phyloP scores from a whole-genome alignment of 2,888 invertebrate genomes.

The Acronicta alni region DNA sequence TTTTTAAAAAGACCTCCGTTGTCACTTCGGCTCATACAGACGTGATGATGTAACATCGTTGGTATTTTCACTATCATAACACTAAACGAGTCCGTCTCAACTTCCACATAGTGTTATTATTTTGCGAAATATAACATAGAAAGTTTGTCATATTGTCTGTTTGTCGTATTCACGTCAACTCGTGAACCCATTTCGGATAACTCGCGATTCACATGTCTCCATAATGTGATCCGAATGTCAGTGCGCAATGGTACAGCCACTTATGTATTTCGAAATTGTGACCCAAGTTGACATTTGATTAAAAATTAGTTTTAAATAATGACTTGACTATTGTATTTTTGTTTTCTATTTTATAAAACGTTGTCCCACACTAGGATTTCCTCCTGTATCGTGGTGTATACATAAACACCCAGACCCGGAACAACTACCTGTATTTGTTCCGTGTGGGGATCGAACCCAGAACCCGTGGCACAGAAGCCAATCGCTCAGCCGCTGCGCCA shows the following conservation, averaged over 20 bases:
- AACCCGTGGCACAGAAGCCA: no score
- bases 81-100: slow-evolving; percentile 24
- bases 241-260: slow-evolving; percentile 50
- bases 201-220: slow-evolving; percentile 72
- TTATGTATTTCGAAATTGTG: slow-evolving; percentile 42
- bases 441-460: no score
- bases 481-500: no score
- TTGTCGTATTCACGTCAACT: slow-evolving; percentile 64
- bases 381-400: no score
- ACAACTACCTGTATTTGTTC: no score
- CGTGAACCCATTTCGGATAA: slow-evolving; percentile 66
- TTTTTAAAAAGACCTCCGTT: no score
- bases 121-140: slow-evolving; percentile 51
- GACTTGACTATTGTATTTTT: slow-evolving; percentile 10
- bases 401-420: no score
- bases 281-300: slow-evolving; percentile 46
- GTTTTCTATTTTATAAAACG: no score
- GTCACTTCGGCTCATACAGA: not conserved
- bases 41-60: slow-evolving; percentile 4
- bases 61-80: slow-evolving; percentile 34
- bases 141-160: slow-evolving; percentile 73
- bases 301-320: slow-evolving; percentile 19
- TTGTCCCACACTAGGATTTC: no score
- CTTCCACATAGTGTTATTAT: slow-evolving; percentile 44
- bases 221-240: slow-evolving; percentile 67